Percentiles rank a stretch among this genome's conserved stretches.
These are phyloP conservation scores for Craterocephalus amniculus DNA, from an alignment of 2,797 vertebrate genomes.

Conservation along the genomic window DNA sequence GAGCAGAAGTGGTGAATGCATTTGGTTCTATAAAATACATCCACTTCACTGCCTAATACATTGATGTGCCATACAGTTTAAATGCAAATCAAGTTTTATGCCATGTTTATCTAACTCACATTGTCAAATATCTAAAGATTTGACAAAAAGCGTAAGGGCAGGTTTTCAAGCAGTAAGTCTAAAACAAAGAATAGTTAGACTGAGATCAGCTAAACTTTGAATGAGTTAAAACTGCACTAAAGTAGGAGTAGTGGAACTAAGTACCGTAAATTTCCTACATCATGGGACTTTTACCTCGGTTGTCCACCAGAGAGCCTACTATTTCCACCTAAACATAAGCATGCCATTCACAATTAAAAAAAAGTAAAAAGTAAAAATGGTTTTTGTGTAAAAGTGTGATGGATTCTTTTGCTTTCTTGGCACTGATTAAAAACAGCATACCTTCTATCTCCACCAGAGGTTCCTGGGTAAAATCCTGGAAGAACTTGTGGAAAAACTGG, in stretches of 20 bases:
- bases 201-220: not conserved
- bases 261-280: not conserved
- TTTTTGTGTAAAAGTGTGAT: not conserved
- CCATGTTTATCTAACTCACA: no score
- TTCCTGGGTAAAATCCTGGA: constrained; percentile 97
- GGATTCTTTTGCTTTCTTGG: not conserved
- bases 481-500: constrained; percentile 98
- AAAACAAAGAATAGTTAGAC: not conserved
- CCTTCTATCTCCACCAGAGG: constrained; percentile 99
- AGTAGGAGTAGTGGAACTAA: not conserved
- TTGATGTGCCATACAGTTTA: no score
- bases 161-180: not conserved
- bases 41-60: not conserved
- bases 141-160: no score
- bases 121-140: no score
- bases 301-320: constrained; percentile 19
- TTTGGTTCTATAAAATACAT: not conserved
- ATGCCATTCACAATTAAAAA: not conserved
- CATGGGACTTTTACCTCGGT: not conserved
- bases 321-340: not conserved
- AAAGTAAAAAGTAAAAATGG: no score
- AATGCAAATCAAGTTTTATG: no score
- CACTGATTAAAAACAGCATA: constrained; percentile 61
- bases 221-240: no score
- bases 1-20: constrained; percentile 20